phyloP scores from a whole-genome alignment of 2,113 vertebrate species.

The Myotis yumanensis region DNA sequence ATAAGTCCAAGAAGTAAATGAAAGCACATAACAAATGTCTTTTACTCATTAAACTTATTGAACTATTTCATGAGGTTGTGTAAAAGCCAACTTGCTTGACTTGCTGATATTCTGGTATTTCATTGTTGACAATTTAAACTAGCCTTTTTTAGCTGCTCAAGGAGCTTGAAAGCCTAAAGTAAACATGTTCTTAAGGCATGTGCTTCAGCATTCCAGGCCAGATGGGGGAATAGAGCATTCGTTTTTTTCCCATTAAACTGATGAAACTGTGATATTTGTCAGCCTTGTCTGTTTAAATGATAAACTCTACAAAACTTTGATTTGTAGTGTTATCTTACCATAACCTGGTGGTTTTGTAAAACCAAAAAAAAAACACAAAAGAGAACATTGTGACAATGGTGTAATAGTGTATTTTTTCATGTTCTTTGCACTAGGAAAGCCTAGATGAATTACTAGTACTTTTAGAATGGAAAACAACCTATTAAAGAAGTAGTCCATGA shows the following conservation, averaged over 20 bases:
- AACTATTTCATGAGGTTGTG: background rate
- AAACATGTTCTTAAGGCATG: background rate
- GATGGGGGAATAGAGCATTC: background rate
- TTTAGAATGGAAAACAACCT: background rate
- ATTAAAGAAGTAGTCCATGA: background rate
- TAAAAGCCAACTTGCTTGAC: background rate
- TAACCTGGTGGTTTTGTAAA: background rate
- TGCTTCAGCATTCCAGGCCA: background rate
- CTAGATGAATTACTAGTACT: background rate
- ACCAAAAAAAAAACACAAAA: background rate
- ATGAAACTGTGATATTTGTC: background rate
- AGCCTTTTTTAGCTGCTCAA: background rate
- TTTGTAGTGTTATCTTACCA: background rate
- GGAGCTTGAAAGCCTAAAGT: background rate
- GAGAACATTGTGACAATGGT: too few relatives aligned
- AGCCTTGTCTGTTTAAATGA: background rate
- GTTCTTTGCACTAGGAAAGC: background rate
- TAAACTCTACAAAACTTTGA: background rate
- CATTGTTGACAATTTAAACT: background rate
- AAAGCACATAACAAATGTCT: background rate
- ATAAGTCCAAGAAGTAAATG: background rate
- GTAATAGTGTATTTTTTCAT: fast-evolving
- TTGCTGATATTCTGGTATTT: background rate
- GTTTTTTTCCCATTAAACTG: background rate
- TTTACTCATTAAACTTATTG: background rate